Evolutionary conservation across 2,888 invertebrate genomes (phyloP), one percentile per base, ranked within the genome.

Genomic region (Acronicta aceris): DNA sequence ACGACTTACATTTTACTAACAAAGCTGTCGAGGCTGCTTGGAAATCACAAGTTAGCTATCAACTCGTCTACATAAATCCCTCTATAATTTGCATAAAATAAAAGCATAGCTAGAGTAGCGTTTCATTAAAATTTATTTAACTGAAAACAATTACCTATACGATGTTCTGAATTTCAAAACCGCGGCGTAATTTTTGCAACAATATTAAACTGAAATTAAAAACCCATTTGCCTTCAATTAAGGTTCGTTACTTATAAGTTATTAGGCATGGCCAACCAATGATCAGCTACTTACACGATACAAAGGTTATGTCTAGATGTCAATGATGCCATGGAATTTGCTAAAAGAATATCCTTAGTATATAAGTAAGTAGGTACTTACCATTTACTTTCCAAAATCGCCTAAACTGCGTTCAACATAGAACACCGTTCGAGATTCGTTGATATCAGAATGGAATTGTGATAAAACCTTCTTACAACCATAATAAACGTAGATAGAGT

Each of bases 151-250:
- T 38, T 38, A 38, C 10, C 17, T 6, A 36, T 54, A 25, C 5
- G 5, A 30, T 42, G 9, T n/a, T 21, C 12, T 13, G 21, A 16
- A 17, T 48, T 21, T 13, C 0, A 43, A 33, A 52, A 54, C 21
- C 51, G 25, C 33, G 27, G 15, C 43, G 10, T 45, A 59, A 3
- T 63, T 63, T 62, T 54, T 54, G 51, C 57, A 49, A 52, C 15
- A 55, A 42, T 46, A 59, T 62, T 10, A 42, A 69, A 60, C 45
- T 67, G 52, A 42, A 59, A 58, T 71, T 68, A 68, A 68, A 58
- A 68, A 55, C 70, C 45, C 59, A 64, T 74, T 59, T 51, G 63
- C 57, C 59, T 63, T 46, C 63, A 12, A 63, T 59, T 58, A 55
- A 0, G 36, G 53, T 33, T 8, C 45, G 46, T 41, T 36, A 41